Base-by-base conservation (phyloP, 2,888 invertebrate species). In the Ellobium chinense region DNA sequence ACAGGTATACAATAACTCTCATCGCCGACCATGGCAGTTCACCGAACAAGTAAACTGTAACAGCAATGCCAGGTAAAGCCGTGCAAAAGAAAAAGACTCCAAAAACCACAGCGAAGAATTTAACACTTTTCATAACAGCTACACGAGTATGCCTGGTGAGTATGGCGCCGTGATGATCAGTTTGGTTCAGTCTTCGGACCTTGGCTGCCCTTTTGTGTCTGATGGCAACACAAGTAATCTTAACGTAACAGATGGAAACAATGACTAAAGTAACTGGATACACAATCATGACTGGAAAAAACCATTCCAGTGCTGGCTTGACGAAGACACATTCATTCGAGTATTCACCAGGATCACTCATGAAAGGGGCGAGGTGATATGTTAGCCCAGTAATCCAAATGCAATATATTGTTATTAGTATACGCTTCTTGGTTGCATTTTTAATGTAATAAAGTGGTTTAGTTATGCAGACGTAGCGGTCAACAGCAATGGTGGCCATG, bases 391-490 rank as follows among this genome's bases (percentile, higher is more conserved):
- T n/a, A n/a, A n/a, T n/a, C n/a, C n/a, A n/a, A n/a, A n/a, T n/a
- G n/a, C n/a, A n/a, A n/a, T n/a, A n/a, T n/a, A n/a, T n/a, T n/a
- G n/a, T n/a, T n/a, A n/a, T n/a, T n/a, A n/a, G n/a, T n/a, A n/a
- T n/a, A n/a, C n/a, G 46, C 18, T 46, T 46, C 9, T 46, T 7
- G 9, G 65, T 65, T 12, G 29, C 21, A 5, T 36, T 9, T 2
- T 54, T 56, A 2, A 29, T 36, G 58, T 72, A 72, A 18, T 29
- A 54, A n/a, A 54, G 58, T 5, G 65, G 65, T 9, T 34, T 5
- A 9, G 18, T 31, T 14, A 65, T 65, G 65, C 29, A 65, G 29
- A 72, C 58, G 36, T 72, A 72, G 12, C 72, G 72, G 34, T 72
- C 72, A 18, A 72, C 12, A 34, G 65, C 65, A 31, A 65, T 65